Evolutionary conservation across 2,797 vertebrate species (phyloP), one percentile per base, ranked within the genome.

Genomic region (Florisuga fusca): DNA sequence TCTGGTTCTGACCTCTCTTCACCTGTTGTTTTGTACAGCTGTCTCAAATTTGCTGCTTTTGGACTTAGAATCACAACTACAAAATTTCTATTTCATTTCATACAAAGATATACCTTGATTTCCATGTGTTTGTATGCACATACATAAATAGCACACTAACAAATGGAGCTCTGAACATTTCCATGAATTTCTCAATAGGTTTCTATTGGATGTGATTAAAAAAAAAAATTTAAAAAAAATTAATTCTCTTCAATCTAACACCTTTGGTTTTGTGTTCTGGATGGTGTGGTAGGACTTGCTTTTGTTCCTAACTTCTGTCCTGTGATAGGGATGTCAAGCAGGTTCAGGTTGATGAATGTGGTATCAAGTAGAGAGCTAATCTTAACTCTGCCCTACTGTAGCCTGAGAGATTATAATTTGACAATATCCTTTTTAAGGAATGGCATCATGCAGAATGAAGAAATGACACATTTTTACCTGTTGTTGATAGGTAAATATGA

Each of bases 271-370:
- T 75, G 5, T 86, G 1, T 62, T 82, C 34, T 85, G 68, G 19
- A 43, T 85, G 72, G 19, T 20, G 36, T 13, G 23, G 33, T 54
- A 57, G 72, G 80, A 61, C 63, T 58, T 92, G 36, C 46, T 73
- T 5, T 1, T 77, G 57, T 92, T 82, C 15, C 27, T n/a, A 50
- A 58, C 55, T 89, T 85, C 43, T 59, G 55, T 73, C 19, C 54
- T 67, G 7, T 73, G 51, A 25, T 25, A 57, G 17, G 17, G 50
- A 3, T 21, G 58, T 78, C 57, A 53, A 5, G 38, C 83, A 95
- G 73, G 51, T 97, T 96, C 84, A 93, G 90, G 87, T 93, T 23
- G 26, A 76, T 87, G 57, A 57, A 48, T 66, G 16, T 94, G 77
- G 53, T 95, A 67, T 90, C 54, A 67, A 90, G 83, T 17, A 69